Evolutionary conservation across 2,888 invertebrate species (phyloP), one percentile per base, ranked within the genome.

Genomic region (Trachelus stipa): DNA sequence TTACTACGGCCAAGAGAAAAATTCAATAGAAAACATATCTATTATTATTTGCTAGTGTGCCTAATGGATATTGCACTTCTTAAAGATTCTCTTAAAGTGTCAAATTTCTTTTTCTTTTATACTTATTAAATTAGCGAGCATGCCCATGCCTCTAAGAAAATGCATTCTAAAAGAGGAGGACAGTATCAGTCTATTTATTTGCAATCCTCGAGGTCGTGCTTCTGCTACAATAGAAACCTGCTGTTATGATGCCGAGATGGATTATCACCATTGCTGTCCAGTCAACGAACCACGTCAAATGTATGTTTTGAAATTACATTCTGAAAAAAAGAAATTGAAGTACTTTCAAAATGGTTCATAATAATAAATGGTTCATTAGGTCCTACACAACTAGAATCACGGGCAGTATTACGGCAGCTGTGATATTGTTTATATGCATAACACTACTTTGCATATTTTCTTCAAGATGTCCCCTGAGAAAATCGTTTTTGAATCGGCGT

Each of bases 401-500:
- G n/a, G 81, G 83, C 69, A 76, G 77, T 11, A 34, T 76, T 3
- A 73, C 69, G 23, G 79, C 80, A 12, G 40, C 73, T 31, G 33
- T 76, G 35, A 23, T 83, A 12, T n/a, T 82, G 4, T 12, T 79
- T 35, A 0, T 81, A 1, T 34, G 79, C 1, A 76, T 83, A 73
- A 35, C 78, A 31, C 31, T 81, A 9, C 73, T 83, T 12, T 83
- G 83, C 68, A n/a, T 79, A 69, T 78, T 79, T 73, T 83, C 81
- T 33, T 80, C 79, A 68, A 80, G 80, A 37, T 84, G 83, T 68
- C 83, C 82, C 1, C 9, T 81, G 34, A 80, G 82, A n/a, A 80
- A 79, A 15, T 76, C 76, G 0, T 76, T 15, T 23, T 33, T 30
- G 30, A 30, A 71, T 33, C 12, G 11, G 0, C 30, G 71, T 30